Percentiles rank a stretch among this genome's conserved stretches.
Conservation (phyloP, 2,113 vertebrate genomes). For the Vulpes lagopus region DNA sequence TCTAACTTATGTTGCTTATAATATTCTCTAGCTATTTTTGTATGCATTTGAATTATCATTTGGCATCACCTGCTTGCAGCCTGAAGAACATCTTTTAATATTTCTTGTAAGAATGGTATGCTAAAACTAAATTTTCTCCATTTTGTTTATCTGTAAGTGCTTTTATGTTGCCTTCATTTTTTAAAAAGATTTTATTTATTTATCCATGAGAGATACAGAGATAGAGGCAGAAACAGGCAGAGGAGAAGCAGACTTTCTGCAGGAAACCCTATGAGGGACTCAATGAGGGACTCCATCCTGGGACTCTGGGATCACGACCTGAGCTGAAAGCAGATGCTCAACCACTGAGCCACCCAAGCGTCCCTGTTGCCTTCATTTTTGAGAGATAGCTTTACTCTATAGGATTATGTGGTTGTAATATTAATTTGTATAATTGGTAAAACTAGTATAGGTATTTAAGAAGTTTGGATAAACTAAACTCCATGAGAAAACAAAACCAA, state of each 20-base stretch:
- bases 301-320: no score
- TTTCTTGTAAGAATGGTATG: background rate
- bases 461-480: background rate
- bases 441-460: background rate
- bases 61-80: background rate
- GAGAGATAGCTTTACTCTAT: background rate
- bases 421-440: background rate
- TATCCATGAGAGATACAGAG: no score
- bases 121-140: background rate
- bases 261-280: no score
- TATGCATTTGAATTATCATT: background rate
- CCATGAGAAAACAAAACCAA: background rate
- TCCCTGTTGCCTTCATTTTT: background rate
- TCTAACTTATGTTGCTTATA: background rate
- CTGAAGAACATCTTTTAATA: background rate
- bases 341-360: no score
- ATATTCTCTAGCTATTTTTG: background rate
- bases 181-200: no score
- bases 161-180: background rate
- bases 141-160: background rate
- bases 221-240: no score
- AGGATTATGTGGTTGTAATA: background rate
- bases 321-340: no score
- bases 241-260: no score
- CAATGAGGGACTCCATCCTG: no score